Base-by-base conservation (phyloP, 2,888 invertebrate species). In the Muschampia plurimacula region DNA sequence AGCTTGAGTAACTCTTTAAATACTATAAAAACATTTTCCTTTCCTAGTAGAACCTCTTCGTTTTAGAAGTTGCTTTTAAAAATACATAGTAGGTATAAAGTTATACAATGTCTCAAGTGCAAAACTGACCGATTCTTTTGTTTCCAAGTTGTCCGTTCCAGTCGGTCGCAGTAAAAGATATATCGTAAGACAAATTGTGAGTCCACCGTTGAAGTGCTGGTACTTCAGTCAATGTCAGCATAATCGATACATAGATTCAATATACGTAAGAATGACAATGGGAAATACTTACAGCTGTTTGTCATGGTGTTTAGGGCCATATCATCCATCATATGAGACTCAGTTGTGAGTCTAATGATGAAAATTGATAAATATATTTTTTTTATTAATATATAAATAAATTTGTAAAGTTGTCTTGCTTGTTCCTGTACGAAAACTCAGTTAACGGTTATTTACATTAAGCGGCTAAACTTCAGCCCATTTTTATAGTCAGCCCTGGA, bases 41-140 rank as follows among this genome's bases (percentile, higher is more conserved):
- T 9, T 6, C 10, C 46, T 7, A 46, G 13, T 28, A 6, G 8
- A 28, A 5, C 28, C 15, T 13, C 57, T 28, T 15, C 57, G 22
- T 32, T 57, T 28, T 41, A 41, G 41, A 41, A 49, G 32, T 44
- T 32, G 28, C 59, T 68, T 46, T 68, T 46, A 60, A 68, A 68
- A 68, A 44, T 59, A 44, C 64, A 69, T n/a, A 32, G 32, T 64
- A n/a, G 57, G 66, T 59, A 44, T 67, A 67, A 72, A 72, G 55
- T 65, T 44, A 71, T 22, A 71, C 49, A 66, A 72, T 63, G 72
- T 67, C 62, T 55, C 62, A 67, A 72, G 71, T 62, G 71, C 62
- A 72, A 72, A 67, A 67, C 72, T 72, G 72, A 72, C 67, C 72
- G 59, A 72, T 67, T 55, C 67, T 72, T 72, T 72, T 72, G 72